Base-by-base conservation (phyloP, 2,888 invertebrate species). In the Drosophila merina region DNA sequence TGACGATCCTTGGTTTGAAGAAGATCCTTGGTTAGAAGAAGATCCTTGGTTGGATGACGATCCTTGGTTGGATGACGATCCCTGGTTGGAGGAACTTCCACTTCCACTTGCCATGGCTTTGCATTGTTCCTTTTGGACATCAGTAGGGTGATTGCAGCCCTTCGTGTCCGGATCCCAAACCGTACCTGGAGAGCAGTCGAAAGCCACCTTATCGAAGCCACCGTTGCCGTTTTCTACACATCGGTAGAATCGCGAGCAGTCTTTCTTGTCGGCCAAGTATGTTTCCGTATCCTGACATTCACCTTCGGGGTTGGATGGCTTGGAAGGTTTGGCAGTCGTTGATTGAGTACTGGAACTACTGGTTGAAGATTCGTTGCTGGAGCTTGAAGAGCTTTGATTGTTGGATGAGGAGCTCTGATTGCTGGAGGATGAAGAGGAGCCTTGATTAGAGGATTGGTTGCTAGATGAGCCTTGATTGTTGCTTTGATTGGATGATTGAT, bases 191-290 rank as follows among this genome's bases (percentile, higher is more conserved):
- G 93, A 94, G 83, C 95, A 95, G 51, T 91, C 92, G 74, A 94
- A 95, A 14, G 94, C 93, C 77, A 94, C 93, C 88, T 92, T 94
- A 30, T 92, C 93, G 57, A 92, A 94, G 28, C 93, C 93, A 12
- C 93, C 93, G 69, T 93, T 93, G 40, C 93, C 94, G 78, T 94
- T 93, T 67, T 93, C 92, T 0, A 94, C 95, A 86, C 95, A 95
- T 40, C 95, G 93, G 79, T 95, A 94, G 89, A 95, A 95, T 82
- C 94, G 94, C 26, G 92, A 92, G 79, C 95, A 95, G 58, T 94
- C 92, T 2, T 78, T 79, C 36, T 90, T 88, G 79, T 93, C 92
- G 0, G 90, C 75, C 36, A 93, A 75, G 78, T 90, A 90, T 31
- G 92, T 92, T 73, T 92, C 93, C 48, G 91, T 91, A n/a, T 87